Conservation (phyloP, 2,113 vertebrate genomes). For the Anguilla japonica region DNA sequence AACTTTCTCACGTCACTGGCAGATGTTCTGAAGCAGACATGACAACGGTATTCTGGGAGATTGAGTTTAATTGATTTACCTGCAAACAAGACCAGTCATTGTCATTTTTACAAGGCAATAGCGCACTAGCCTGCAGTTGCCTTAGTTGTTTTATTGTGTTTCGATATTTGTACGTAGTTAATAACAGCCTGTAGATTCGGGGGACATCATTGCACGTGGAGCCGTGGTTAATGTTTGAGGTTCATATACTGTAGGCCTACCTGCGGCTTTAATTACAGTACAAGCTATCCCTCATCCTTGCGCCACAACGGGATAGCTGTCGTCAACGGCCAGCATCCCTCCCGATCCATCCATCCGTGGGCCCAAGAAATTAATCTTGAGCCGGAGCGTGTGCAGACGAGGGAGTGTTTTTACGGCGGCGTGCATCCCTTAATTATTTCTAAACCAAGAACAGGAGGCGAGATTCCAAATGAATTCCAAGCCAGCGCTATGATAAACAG, state of each 20-base stretch:
- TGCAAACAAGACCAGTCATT: not conserved
- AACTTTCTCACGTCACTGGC: not conserved
- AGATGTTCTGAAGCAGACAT: not conserved
- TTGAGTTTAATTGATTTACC: not conserved
- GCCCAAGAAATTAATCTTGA: conserved; percentile 23
- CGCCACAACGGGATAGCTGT: not conserved
- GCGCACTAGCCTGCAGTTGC: too few relatives aligned
- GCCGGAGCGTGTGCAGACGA: conserved; percentile 18
- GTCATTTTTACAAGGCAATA: too few relatives aligned
- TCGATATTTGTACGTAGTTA: too few relatives aligned
- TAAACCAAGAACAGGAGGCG: conserved; percentile 29
- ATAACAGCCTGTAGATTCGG: too few relatives aligned
- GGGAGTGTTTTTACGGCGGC: conserved; percentile 11
- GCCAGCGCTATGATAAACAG: conserved; percentile 36
- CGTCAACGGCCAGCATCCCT: not conserved
- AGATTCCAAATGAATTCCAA: conserved; percentile 37
- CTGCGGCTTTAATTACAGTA: not conserved
- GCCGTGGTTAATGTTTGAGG: too few relatives aligned
- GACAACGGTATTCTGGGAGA: not conserved
- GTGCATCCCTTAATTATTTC: conserved; percentile 35
- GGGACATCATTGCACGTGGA: too few relatives aligned
- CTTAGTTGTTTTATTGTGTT: too few relatives aligned
- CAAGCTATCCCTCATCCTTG: not conserved
- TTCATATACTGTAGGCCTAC: not conserved
- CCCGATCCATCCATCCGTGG: conserved; percentile 15